Evolutionary conservation across 2,797 vertebrate species (phyloP), one percentile per base, ranked within the genome.

Genomic region (Menidia menidia): DNA sequence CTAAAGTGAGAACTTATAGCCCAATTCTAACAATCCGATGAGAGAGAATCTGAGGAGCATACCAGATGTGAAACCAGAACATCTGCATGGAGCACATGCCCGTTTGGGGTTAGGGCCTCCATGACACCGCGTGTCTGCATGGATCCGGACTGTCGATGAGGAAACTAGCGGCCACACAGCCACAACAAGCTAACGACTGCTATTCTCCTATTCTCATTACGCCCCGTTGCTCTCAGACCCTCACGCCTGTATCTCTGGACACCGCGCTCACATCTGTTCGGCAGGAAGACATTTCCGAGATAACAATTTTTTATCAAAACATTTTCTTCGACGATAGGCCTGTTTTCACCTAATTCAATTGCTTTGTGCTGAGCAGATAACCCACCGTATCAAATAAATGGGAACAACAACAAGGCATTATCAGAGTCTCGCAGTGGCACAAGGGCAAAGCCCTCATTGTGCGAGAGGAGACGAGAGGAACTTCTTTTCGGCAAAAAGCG

Each of bases 251-350:
- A 58, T 75, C 67, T 66, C 79, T 83, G 68, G 72, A 71, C 66
- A 44, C 70, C 72, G 70, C 39, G 70, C 41, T 78, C 80, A 88
- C 86, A 91, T 86, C 84, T 88, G 84, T 66, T 85, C 71, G 63
- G 60, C 55, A 72, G 3, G 67, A 62, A 73, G 39, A 45, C 9
- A 60, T 61, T 9, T 35, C 9, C 51, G 4, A 77, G 48, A 80
- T 44, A 61, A 63, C 64, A 39, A 32, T 44, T 55, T 60, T 42
- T 56, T 35, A 60, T 77, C 48, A 53, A 60, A 77, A 80, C 18
- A 47, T 59, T 63, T 62, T 33, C 18, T 48, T 42, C 39, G 35
- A 58, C 44, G 41, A 55, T 54, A 18, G 19, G 59, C 19, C 59
- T 16, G 1, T 71, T 82, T 79, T 60, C 52, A 15, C 59, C 59